Evolutionary conservation across 2,113 vertebrate species (phyloP).

Genomic region (Aix galericulata): DNA sequence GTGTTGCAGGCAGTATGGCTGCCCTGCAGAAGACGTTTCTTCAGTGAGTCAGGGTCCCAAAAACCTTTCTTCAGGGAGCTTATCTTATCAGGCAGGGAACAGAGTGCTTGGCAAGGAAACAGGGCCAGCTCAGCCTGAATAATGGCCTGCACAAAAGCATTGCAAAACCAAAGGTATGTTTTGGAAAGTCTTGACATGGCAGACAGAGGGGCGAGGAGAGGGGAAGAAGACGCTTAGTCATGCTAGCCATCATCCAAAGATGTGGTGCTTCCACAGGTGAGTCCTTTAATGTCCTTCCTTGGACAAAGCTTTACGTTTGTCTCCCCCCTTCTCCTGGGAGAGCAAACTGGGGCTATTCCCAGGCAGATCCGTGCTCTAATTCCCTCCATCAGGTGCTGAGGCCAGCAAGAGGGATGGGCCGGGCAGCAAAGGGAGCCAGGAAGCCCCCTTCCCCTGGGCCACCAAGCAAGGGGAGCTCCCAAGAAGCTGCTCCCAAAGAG

Average conservation of each 20-base stretch:
- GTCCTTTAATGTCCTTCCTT: slow-evolving; percentile 11
- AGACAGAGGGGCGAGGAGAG: slow-evolving; percentile 3
- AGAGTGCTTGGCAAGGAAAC: slow-evolving; percentile 5
- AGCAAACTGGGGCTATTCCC: slow-evolving; percentile 56
- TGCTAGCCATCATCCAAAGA: neutral
- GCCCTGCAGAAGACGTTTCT: slow-evolving; percentile 31
- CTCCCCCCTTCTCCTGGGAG: slow-evolving; percentile 3
- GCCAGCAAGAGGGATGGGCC: slow-evolving; percentile 8
- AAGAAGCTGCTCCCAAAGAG: too few species aligned
- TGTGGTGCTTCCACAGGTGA: neutral
- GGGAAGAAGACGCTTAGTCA: slow-evolving; percentile 58
- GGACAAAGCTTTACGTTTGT: slow-evolving; percentile 11
- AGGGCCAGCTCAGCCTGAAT: slow-evolving; percentile 56
- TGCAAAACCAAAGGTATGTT: slow-evolving; percentile 61
- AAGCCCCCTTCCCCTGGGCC: neutral
- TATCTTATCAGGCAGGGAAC: slow-evolving; percentile 72
- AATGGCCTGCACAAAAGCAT: slow-evolving; percentile 48
- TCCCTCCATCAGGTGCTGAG: slow-evolving; percentile 18
- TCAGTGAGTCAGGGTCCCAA: slow-evolving; percentile 65
- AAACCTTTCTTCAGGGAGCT: slow-evolving; percentile 57
- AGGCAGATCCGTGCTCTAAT: slow-evolving; percentile 48
- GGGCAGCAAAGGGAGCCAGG: neutral
- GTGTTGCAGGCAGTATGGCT: slow-evolving; percentile 17
- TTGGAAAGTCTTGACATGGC: neutral
- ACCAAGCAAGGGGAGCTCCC: rapidly evolving